Evolutionary conservation across 2,888 invertebrate genomes (phyloP), one percentile per base, ranked within the genome.

Genomic region (Euzetes globulus): DNA sequence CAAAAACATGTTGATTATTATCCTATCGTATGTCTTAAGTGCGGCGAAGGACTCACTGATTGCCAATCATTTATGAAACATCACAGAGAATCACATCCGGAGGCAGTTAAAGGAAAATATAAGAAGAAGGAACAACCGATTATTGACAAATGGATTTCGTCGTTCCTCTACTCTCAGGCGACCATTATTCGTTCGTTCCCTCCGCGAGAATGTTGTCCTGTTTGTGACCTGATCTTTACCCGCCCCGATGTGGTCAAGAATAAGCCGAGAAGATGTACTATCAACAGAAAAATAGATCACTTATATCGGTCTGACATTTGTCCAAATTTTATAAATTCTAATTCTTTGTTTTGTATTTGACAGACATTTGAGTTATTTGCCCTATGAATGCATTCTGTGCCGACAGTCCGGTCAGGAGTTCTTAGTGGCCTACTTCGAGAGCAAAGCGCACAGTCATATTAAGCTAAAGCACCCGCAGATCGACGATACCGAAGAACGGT

Each of bases 381-480:
- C 73, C 25, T 73, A 65, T n/a, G 73, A 73, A 25, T 73, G 73
- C 33, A 15, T 73, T 15, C 29, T 22, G n/a, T 73, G 73, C 41
- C 60, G 60, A 33, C 33, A 73, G 22, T 29, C 19, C 9, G 73
- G 73, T 25, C 29, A 73, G 37, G 73, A 73, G 41, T 73, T 58
- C 25, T 45, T 19, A 6, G 65, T 73, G 25, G 73, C 73, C 22
- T 73, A 73, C 19, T 73, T 73, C 22, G 73, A 73, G 22, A 73
- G 73, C 45, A 73, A 73, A 73, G 73, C 73, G 27, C 58, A 60
- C 45, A 73, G 58, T 73, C 73, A 73, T 63, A 73, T 73, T 25
- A 60, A 73, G 27, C 22, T 37, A 19, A 73, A 73, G 37, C 73
- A 73, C 33, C 73, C 73, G n/a, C 45, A 60, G 19, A 41, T 73